Evolutionary conservation across 1,140 invertebrate genomes (phyloP).

Genomic region (Drosophila equinoxialis): DNA sequence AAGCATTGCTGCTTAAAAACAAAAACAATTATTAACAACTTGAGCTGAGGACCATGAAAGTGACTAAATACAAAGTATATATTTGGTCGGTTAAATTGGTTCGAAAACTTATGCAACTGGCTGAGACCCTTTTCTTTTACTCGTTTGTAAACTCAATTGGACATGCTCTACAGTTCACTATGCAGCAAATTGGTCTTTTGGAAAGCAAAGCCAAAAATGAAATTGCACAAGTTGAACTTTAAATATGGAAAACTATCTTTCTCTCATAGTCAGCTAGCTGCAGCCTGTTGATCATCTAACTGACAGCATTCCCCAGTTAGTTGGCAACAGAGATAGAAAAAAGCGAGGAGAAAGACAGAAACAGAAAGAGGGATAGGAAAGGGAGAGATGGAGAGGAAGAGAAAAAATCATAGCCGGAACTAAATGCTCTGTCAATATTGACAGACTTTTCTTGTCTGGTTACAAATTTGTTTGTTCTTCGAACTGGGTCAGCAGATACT

Average conservation of each 20-base stretch:
- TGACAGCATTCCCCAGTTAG: constrained; percentile 26
- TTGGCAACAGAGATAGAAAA: not conserved
- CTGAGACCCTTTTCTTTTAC: no score
- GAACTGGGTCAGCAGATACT: constrained; percentile 63
- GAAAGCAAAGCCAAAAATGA: constrained; percentile 1
- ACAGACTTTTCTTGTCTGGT: constrained; percentile 64
- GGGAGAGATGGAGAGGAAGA: not conserved
- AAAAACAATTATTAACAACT: no score
- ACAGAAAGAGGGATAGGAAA: not conserved
- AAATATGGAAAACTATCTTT: constrained; percentile 5
- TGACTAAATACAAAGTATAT: no score
- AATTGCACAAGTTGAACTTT: constrained; percentile 14
- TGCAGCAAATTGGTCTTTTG: not conserved
- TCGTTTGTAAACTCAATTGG: no score
- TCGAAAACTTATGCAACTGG: no score
- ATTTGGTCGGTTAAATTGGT: no score
- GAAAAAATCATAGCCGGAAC: constrained; percentile 72
- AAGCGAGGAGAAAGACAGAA: not conserved
- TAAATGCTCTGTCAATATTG: constrained; percentile 71
- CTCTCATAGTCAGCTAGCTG: not conserved
- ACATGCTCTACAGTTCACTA: no score
- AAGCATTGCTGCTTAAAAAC: no score
- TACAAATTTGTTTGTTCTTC: constrained; percentile 72
- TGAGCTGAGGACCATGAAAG: no score
- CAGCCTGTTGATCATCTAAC: constrained; percentile 40